A percentile compares a stretch with the other conserved stretches of the same genome.
phyloP scores from a whole-genome alignment of 2,888 invertebrate genomes.

The Drosophila kambysellisi region DNA sequence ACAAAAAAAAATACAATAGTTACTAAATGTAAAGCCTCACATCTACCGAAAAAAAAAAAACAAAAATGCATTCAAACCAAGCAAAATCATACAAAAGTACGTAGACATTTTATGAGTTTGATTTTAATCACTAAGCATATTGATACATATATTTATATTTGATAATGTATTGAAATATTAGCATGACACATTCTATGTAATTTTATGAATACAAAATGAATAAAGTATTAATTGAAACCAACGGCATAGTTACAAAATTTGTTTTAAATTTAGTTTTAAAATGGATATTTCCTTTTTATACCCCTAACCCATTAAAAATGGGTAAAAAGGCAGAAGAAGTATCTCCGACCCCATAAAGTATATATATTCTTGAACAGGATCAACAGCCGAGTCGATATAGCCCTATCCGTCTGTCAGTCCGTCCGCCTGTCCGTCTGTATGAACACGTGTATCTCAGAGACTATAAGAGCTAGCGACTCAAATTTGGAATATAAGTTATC shows the following conservation, averaged over 20 bases:
- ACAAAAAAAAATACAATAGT: conserved; percentile 47
- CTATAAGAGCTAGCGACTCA: too few relatives aligned
- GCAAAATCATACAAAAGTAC: conserved; percentile 19
- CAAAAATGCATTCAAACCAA: conserved; percentile 37
- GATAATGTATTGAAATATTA: conserved; percentile 43
- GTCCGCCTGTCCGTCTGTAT: too few relatives aligned
- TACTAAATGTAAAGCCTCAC: conserved; percentile 49
- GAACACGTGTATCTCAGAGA: too few relatives aligned
- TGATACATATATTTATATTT: conserved; percentile 53
- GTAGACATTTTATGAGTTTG: conserved; percentile 42
- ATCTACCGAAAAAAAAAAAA: conserved; percentile 24
- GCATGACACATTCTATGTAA: conserved; percentile 60
- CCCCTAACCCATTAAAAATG: too few relatives aligned
- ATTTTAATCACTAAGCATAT: conserved; percentile 45
- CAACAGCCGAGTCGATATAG: too few relatives aligned
- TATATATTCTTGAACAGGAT: too few relatives aligned
- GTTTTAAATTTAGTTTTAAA: not conserved
- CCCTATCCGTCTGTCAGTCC: too few relatives aligned
- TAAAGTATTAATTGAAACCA: conserved; percentile 77
- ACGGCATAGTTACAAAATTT: not conserved
- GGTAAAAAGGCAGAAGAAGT: too few relatives aligned
- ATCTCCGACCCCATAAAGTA: too few relatives aligned
- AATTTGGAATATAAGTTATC: too few relatives aligned
- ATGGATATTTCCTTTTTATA: not conserved
- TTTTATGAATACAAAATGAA: conserved; percentile 64